phyloP scores from a whole-genome alignment of 2,113 vertebrate genomes.

The Nothoprocta perdicaria region DNA sequence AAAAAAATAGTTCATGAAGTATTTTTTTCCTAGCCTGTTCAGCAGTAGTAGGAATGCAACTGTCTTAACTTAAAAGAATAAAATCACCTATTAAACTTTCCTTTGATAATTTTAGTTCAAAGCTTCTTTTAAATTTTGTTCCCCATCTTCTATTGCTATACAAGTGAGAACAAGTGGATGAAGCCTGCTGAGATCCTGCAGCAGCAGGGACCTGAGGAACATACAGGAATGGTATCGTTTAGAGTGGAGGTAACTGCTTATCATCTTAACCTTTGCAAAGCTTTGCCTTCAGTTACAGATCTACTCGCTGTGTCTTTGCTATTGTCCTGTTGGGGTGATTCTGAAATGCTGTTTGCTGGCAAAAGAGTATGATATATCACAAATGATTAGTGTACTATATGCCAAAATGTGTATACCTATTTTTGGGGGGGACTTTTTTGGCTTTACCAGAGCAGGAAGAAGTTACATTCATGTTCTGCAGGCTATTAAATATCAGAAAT shows the following conservation, averaged over 20 bases:
- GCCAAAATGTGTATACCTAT: not conserved
- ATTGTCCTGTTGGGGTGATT: not conserved
- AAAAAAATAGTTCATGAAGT: not conserved
- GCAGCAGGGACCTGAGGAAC: not conserved
- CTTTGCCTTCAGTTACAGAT: not conserved
- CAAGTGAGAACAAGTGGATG: not conserved
- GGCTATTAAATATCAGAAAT: not conserved
- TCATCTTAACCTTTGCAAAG: not conserved
- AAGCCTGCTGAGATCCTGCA: not conserved
- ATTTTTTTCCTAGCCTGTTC: not conserved
- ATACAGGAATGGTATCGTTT: not conserved
- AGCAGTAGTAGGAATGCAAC: not conserved
- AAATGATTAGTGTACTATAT: not conserved
- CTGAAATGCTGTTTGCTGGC: not conserved
- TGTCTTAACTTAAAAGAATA: not conserved
- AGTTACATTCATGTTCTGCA: not conserved
- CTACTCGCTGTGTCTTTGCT: not conserved
- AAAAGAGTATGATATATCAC: not conserved
- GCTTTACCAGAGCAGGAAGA: not conserved
- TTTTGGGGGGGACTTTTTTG: not conserved
- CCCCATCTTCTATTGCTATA: not conserved
- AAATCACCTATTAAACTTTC: not conserved
- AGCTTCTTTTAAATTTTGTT: not conserved
- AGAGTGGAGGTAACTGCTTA: not conserved
- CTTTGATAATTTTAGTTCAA: not conserved